phyloP scores from a whole-genome alignment of 1,140 invertebrate genomes.

The Drosophila parabipectinata region DNA sequence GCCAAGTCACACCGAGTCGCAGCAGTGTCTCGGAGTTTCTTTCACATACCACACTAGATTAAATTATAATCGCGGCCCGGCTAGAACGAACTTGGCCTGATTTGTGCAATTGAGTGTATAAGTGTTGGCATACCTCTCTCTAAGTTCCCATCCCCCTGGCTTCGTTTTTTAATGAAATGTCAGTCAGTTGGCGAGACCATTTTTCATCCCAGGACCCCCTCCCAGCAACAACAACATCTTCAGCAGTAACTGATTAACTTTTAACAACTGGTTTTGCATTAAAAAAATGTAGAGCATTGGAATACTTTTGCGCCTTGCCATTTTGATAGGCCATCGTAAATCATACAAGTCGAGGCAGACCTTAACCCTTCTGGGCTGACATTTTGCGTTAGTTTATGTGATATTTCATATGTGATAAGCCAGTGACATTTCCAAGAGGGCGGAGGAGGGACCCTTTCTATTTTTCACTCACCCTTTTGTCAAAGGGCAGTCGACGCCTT shows the following conservation, averaged over 20 bases:
- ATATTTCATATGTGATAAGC: constrained; percentile 79
- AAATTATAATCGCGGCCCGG: constrained; percentile 77
- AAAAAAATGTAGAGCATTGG: constrained; percentile 34
- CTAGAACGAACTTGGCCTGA: constrained; percentile 51
- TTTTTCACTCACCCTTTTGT: constrained; percentile 22
- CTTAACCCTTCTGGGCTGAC: constrained; percentile 67
- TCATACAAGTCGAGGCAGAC: constrained; percentile 49
- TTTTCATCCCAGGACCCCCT: constrained; percentile 54
- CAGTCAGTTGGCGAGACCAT: constrained; percentile 61
- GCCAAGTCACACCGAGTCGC: constrained; percentile 20
- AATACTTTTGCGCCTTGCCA: constrained; percentile 63
- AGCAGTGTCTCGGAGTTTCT: constrained; percentile 36
- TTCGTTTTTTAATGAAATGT: constrained; percentile 67
- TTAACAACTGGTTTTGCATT: constrained; percentile 68
- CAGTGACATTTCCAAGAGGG: constrained; percentile 57
- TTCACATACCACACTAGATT: constrained; percentile 79
- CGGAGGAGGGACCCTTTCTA: not conserved
- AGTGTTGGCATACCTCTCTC: constrained; percentile 46
- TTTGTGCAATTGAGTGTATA: constrained; percentile 79
- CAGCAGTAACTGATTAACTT: constrained; percentile 73
- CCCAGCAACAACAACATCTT: constrained; percentile 18
- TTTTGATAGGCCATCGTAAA: constrained; percentile 74
- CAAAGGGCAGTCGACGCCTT: constrained; percentile 29
- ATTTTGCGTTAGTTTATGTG: constrained; percentile 80
- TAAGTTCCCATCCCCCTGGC: not conserved